phyloP scores from a whole-genome alignment of 2,888 invertebrate genomes.

The Phyto melanocephala region DNA sequence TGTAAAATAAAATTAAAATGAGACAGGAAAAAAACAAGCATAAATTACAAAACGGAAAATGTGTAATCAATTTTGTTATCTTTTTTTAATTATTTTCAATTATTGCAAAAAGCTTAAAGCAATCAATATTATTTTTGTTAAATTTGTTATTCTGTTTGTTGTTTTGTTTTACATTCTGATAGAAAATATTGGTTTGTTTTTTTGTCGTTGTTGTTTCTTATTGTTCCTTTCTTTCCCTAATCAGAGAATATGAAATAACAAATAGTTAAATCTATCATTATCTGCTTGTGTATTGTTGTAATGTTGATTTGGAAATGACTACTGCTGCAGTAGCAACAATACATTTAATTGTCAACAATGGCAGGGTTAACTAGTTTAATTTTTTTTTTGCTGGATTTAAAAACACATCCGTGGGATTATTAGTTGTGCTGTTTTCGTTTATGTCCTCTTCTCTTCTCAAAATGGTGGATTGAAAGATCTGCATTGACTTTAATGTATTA shows the following conservation, averaged over 20 bases:
- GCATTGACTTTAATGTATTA: too few relatives aligned
- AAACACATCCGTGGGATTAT: too few relatives aligned
- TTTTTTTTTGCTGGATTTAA: too few relatives aligned
- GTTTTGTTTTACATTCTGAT: not conserved
- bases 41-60: constrained; percentile 8
- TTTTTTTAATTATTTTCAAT: not conserved
- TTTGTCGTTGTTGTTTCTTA: not conserved
- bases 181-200: not conserved
- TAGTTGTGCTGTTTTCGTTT: too few relatives aligned
- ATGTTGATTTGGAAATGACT: not conserved
- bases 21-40: not conserved
- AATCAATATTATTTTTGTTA: constrained; percentile 13
- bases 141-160: not conserved
- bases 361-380: not conserved
- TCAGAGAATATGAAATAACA: not conserved
- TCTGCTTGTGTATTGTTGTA: not conserved
- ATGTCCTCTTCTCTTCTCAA: too few relatives aligned
- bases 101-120: constrained; percentile 1
- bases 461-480: too few relatives aligned
- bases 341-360: constrained; percentile 37
- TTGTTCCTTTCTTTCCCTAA: not conserved
- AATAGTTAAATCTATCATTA: constrained; percentile 13
- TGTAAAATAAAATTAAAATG: not conserved
- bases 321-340: not conserved
- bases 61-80: constrained; percentile 27